Evolutionary conservation across 2,113 vertebrate genomes (phyloP).

Genomic region (Accipiter virgatus): DNA sequence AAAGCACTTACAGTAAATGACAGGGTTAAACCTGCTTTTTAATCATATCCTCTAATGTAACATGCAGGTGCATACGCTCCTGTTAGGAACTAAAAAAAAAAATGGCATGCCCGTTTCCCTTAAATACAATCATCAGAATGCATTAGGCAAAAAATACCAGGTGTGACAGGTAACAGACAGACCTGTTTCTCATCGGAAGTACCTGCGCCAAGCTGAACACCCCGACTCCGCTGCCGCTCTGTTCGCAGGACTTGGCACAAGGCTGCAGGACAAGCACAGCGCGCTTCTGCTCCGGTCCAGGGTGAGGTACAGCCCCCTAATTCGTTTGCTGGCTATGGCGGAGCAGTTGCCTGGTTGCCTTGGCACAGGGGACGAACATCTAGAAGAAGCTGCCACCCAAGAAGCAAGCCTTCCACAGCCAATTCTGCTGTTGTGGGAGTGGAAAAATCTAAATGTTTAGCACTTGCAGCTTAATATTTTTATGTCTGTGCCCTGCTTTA

Average conservation of each 20-base stretch:
- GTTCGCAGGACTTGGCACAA: accelerated
- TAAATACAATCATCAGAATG: too few species aligned
- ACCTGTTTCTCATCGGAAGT: too few species aligned
- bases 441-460: not conserved
- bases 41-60: not conserved
- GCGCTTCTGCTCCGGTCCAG: accelerated
- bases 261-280: not conserved
- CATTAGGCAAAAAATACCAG: not conserved
- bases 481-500: not conserved
- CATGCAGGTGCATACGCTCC: not conserved
- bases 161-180: not conserved
- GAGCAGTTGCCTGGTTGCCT: too few species aligned
- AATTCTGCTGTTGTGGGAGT: not conserved
- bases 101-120: accelerated
- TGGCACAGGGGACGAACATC: not conserved
- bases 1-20: not conserved
- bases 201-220: not conserved
- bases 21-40: not conserved
- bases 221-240: not conserved
- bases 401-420: not conserved
- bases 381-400: too few species aligned
- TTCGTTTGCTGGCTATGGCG: accelerated
- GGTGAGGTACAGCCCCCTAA: not conserved
- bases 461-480: not conserved
- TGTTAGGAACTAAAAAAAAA: not conserved